phyloP scores from a whole-genome alignment of 2,797 vertebrate genomes.

The Ibycter americanus region DNA sequence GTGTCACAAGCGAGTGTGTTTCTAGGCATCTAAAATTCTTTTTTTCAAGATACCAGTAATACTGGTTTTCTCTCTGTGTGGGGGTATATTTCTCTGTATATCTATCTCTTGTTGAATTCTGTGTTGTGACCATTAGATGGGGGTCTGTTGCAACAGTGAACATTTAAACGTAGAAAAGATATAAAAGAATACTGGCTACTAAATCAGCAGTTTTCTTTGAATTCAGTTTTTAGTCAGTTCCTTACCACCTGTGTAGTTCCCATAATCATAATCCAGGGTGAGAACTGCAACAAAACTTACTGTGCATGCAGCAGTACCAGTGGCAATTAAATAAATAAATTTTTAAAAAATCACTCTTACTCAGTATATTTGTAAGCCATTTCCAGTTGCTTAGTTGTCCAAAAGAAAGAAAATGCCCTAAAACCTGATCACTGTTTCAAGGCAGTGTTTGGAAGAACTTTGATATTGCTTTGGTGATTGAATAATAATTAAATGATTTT shows the following conservation, averaged over 20 bases:
- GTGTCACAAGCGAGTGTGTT: neutral
- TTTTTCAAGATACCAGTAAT: neutral
- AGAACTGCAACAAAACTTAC: neutral
- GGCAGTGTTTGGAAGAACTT: neutral
- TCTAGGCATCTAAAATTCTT: neutral
- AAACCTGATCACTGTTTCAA: neutral
- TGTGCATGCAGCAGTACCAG: neutral
- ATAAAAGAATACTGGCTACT: neutral
- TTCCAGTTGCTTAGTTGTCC: neutral
- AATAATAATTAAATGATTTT: neutral
- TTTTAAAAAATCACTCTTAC: neutral
- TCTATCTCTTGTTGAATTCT: neutral
- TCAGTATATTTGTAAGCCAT: neutral
- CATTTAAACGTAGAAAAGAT: neutral
- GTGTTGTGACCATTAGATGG: neutral
- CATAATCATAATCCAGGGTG: neutral
- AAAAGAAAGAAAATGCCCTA: neutral
- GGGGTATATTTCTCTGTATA: neutral
- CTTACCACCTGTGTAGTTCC: neutral
- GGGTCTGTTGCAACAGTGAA: neutral
- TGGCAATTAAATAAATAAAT: neutral
- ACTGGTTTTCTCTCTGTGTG: neutral
- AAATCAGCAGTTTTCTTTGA: neutral
- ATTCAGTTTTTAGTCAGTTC: neutral
- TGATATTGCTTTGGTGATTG: neutral